phyloP scores from a whole-genome alignment of 2,113 vertebrate species.

The Solea solea region DNA sequence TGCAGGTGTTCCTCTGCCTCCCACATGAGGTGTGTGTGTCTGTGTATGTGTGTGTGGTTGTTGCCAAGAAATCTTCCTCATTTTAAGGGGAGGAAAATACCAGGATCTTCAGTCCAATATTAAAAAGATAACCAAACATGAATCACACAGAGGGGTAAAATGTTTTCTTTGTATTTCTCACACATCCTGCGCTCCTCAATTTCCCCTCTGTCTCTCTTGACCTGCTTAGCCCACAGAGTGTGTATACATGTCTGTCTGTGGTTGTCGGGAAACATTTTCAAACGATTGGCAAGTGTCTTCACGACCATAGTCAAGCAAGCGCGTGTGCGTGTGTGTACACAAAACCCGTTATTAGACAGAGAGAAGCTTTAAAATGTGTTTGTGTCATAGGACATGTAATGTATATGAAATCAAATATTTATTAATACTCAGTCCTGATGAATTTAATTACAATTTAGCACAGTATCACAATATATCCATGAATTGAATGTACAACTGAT shows the following conservation, averaged over 20 bases:
- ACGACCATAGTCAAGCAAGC: not conserved
- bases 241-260: constrained; percentile 1
- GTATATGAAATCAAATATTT: constrained; percentile 54
- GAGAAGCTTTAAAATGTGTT: constrained; percentile 65
- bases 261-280: constrained; percentile 13
- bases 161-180: constrained; percentile 36
- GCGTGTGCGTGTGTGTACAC: constrained; percentile 25
- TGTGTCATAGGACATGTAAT: constrained; percentile 66
- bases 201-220: constrained; percentile 1
- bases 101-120: constrained; percentile 49
- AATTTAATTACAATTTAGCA: constrained; percentile 66
- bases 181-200: constrained; percentile 13
- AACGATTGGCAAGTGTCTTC: not conserved
- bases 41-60: not conserved
- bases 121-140: constrained; percentile 65
- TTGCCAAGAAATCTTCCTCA: constrained; percentile 43
- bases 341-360: constrained; percentile 50
- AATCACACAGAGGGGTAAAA: constrained; percentile 55
- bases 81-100: constrained; percentile 17
- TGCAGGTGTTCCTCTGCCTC: constrained; percentile 45
- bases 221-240: constrained; percentile 8
- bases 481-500: constrained; percentile 75
- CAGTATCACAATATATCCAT: constrained; percentile 66
- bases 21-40: constrained; percentile 39
- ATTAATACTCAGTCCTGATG: constrained; percentile 65